These are phyloP conservation scores for Asarcornis scutulata DNA, from an alignment of 2,113 vertebrate genomes.

Conservation along the genomic window DNA sequence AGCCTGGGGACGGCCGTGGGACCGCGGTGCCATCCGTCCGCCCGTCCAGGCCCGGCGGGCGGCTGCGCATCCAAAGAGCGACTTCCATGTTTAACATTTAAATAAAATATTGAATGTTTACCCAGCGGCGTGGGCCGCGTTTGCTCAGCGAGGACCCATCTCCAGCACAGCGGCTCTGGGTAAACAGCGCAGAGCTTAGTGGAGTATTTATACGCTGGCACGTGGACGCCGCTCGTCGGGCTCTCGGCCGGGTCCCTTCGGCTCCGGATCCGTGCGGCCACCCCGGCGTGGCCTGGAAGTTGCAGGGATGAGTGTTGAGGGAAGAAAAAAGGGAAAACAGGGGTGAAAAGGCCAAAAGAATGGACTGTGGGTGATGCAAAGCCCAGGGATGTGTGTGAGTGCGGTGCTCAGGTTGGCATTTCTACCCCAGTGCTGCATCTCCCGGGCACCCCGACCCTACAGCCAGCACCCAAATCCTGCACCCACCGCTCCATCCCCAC, in stretches of 20 bases:
- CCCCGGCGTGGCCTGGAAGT: rapidly evolving
- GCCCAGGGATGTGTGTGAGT: rapidly evolving
- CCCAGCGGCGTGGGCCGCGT: not conserved
- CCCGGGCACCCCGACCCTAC: not conserved
- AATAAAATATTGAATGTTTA: conserved; percentile 17
- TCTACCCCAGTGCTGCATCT: not conserved
- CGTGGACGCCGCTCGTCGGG: rapidly evolving
- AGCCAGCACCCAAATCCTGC: not conserved
- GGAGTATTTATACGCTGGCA: not conserved
- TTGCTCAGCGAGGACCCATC: not conserved
- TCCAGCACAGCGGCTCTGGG: not conserved
- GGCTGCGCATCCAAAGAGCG: not conserved
- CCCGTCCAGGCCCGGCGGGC: rapidly evolving
- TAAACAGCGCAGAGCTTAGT: not conserved
- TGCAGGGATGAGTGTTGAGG: rapidly evolving
- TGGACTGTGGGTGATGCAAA: rapidly evolving
- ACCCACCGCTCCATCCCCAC: no score
- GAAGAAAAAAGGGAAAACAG: rapidly evolving
- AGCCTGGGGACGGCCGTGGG: not conserved
- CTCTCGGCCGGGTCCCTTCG: not conserved
- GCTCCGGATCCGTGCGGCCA: not conserved
- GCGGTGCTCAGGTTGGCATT: not conserved
- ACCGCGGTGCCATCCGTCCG: not conserved
- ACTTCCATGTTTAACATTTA: not conserved
- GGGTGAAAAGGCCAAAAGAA: not conserved